phyloP scores from a whole-genome alignment of 2,113 vertebrate species.

The Raja brachyura region DNA sequence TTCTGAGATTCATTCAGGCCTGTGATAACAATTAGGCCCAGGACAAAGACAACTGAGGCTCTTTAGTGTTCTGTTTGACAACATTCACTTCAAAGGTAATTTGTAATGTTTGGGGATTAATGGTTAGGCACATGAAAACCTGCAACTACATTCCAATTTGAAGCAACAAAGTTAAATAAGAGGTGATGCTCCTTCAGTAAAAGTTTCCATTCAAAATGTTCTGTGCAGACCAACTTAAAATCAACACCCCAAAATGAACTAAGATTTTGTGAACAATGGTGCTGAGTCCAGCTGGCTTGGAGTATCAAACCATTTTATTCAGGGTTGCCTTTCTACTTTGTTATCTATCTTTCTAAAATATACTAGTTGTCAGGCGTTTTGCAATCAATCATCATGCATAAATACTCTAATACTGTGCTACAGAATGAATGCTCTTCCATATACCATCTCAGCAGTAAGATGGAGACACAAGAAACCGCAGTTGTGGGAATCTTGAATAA shows the following conservation, averaged over 20 bases:
- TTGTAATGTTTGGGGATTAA: conserved; percentile 27
- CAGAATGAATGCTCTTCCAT: neutral
- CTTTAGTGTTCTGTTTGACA: conserved; percentile 15
- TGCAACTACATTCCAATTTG: neutral
- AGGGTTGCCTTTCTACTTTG: neutral
- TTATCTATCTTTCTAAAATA: neutral
- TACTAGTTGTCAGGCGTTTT: neutral
- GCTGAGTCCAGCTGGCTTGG: neutral
- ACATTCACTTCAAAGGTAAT: conserved; percentile 32
- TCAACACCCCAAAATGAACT: neutral
- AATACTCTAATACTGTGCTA: neutral
- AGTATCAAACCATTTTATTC: neutral
- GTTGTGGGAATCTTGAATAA: too few relatives aligned
- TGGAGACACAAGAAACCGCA: too few relatives aligned
- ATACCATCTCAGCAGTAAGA: neutral
- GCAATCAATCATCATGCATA: too few relatives aligned
- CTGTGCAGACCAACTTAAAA: too few relatives aligned
- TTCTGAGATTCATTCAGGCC: conserved; percentile 5
- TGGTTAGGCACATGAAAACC: neutral
- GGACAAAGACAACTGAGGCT: conserved; percentile 11
- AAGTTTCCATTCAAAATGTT: neutral
- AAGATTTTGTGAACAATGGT: neutral
- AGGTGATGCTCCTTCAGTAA: neutral
- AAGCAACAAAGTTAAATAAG: conserved; percentile 12
- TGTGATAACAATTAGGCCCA: neutral